Conservation (phyloP, 2,113 vertebrate genomes). For the Apistogramma diplotaenia region DNA sequence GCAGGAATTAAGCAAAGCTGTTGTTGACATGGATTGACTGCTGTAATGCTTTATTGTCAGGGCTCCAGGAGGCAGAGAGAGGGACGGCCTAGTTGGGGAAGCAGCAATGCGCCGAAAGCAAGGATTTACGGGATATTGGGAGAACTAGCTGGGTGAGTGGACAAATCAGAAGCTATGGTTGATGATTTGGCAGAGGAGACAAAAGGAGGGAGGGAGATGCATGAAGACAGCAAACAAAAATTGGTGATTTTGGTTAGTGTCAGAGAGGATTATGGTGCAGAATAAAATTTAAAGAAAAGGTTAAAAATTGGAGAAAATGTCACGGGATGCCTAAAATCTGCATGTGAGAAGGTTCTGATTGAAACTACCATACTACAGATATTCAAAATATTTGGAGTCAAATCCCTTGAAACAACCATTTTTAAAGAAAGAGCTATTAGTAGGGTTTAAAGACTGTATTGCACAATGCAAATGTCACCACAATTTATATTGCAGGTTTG, state of each 20-base stretch:
- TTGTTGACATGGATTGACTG: constrained; percentile 86
- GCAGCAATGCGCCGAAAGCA: constrained; percentile 69
- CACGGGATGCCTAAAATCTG: not conserved
- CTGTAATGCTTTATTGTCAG: constrained; percentile 85
- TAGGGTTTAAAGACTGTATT: not conserved
- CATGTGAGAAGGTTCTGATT: not conserved
- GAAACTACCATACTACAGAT: not conserved
- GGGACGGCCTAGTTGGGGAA: constrained; percentile 67
- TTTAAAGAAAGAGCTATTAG: not conserved
- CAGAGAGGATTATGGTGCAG: not conserved
- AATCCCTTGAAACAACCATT: not conserved
- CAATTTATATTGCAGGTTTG: not conserved
- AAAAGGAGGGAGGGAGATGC: not conserved
- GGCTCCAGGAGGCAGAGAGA: constrained; percentile 80
- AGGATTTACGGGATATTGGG: constrained; percentile 76
- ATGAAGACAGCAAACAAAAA: not conserved
- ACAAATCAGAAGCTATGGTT: constrained; percentile 40
- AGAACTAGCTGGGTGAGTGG: constrained; percentile 64
- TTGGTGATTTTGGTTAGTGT: not conserved
- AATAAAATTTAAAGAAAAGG: not conserved
- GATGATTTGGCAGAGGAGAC: constrained; percentile 35
- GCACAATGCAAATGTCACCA: not conserved
- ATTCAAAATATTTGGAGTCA: not conserved
- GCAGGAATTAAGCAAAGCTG: constrained; percentile 86
- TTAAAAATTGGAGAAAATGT: not conserved